phyloP scores from a whole-genome alignment of 2,113 vertebrate genomes.

The Nothobranchius furzeri region DNA sequence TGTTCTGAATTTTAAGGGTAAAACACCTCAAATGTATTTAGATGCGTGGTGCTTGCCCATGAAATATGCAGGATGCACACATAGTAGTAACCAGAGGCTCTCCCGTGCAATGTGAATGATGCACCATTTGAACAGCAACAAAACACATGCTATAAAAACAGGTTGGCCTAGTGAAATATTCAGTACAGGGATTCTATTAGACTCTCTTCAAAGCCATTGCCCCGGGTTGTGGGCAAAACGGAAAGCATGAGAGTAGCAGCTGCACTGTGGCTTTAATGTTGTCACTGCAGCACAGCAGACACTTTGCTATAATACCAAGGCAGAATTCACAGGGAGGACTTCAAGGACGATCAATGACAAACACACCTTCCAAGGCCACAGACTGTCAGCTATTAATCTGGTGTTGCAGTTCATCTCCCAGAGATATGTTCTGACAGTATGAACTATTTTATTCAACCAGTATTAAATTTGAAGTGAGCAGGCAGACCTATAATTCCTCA shows the following conservation, averaged over 20 bases:
- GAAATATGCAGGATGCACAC: constrained; percentile 22
- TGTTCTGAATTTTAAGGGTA: constrained; percentile 24
- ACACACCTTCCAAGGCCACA: constrained; percentile 23
- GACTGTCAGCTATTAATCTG: constrained; percentile 6
- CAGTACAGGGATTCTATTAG: constrained; percentile 53
- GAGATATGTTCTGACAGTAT: neutral
- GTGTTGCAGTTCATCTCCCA: neutral
- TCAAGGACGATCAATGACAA: constrained; percentile 20
- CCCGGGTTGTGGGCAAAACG: constrained; percentile 53
- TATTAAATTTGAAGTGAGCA: neutral
- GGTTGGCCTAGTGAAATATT: constrained; percentile 64
- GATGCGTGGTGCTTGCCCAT: constrained; percentile 27
- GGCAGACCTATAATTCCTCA: too few species aligned
- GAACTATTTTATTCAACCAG: neutral
- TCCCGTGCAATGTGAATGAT: constrained; percentile 32
- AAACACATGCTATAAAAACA: constrained; percentile 41
- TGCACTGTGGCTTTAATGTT: constrained; percentile 32
- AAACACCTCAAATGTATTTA: constrained; percentile 10
- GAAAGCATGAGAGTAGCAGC: constrained; percentile 7
- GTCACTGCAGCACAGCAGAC: constrained; percentile 22
- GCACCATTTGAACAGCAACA: constrained; percentile 42
- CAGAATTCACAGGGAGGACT: constrained; percentile 5
- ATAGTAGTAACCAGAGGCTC: constrained; percentile 34
- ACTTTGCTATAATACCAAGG: constrained; percentile 7
- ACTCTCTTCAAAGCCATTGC: constrained; percentile 49